Percentiles rank a stretch among this genome's conserved stretches.
Evolutionary conservation across 2,797 vertebrate species (phyloP).

Genomic region (Ispidina picta): DNA sequence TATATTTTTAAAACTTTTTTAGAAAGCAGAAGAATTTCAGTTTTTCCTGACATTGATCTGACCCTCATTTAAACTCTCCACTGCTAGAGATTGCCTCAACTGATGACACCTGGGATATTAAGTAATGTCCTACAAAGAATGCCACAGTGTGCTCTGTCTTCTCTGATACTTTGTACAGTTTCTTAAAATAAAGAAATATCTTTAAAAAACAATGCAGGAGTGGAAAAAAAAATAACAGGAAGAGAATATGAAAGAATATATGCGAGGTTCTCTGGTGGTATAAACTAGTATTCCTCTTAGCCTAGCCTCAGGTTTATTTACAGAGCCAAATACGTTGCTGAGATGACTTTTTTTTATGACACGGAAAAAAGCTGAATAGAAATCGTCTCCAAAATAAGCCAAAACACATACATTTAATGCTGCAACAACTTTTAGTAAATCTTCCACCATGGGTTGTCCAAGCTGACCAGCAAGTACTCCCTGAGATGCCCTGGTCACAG

Average conservation of each 20-base stretch:
- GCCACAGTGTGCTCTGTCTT: neutral
- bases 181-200: conserved; percentile 1
- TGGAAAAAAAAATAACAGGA: fast-evolving
- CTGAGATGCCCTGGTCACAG: neutral
- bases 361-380: neutral
- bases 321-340: neutral
- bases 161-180: neutral
- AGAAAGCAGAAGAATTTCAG: neutral
- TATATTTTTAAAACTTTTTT: neutral
- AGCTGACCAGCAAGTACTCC: fast-evolving
- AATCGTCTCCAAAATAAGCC: neutral
- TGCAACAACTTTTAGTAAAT: neutral
- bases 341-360: conserved; percentile 30
- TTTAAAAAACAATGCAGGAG: neutral
- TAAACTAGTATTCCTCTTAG: neutral
- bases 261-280: neutral
- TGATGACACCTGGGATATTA: conserved; percentile 20
- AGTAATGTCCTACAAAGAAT: conserved; percentile 7
- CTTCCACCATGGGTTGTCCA: neutral
- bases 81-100: neutral
- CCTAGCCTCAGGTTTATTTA: conserved; percentile 40
- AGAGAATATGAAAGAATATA: neutral
- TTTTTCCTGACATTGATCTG: neutral
- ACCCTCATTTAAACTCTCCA: conserved; percentile 16
- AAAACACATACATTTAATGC: neutral